Base-by-base conservation (phyloP, 2,888 invertebrate species). In the Phragmatobia fuliginosa region DNA sequence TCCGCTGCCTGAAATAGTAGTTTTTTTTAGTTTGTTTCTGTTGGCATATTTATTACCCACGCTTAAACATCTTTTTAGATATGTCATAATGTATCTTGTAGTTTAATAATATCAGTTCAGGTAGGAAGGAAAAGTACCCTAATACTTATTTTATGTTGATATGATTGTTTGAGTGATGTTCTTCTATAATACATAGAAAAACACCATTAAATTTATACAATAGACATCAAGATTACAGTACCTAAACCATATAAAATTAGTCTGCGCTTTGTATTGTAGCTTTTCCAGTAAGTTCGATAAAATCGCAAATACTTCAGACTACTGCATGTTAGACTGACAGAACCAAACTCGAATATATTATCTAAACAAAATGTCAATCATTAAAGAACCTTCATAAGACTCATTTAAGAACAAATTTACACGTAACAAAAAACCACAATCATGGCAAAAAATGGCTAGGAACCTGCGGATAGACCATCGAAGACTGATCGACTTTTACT, bases 381-480 rank as follows among this genome's bases (percentile, higher is more conserved):
- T 41, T n/a, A 16, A 61, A 31, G 21, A 28, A 31, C 60, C 41
- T 71, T 65, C 38, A 68, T 28, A 73, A 76, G 72, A 73, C 68
- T 65, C 49, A 67, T 14, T 62, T 45, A 60, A 68, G 38, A 4
- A 58, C 52, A 67, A 70, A 67, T 70, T n/a, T 49, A 45, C 32
- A 8, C 21, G 0, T 38, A 60, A 4, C 64, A 72, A 38, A 67
- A 71, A 64, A 72, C 70, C 16, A 8, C 11, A n/a, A 45, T 21
- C n/a, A n/a, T 73, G 69, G 73, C 14, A 33, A 36, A 70, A 75
- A 71, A 70, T 68, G 33, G 70, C 67, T 56, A 66, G 75, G 66
- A 41, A 69, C 71, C 33, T 64, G 68, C 73, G 78, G 79, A 83
- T 82, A 52, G 70, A 79, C 70, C 73, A 83, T 79, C 38, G 76